These are phyloP conservation scores for Hyalella azteca DNA, from an alignment of 2,888 invertebrate genomes.

Conservation along the genomic window DNA sequence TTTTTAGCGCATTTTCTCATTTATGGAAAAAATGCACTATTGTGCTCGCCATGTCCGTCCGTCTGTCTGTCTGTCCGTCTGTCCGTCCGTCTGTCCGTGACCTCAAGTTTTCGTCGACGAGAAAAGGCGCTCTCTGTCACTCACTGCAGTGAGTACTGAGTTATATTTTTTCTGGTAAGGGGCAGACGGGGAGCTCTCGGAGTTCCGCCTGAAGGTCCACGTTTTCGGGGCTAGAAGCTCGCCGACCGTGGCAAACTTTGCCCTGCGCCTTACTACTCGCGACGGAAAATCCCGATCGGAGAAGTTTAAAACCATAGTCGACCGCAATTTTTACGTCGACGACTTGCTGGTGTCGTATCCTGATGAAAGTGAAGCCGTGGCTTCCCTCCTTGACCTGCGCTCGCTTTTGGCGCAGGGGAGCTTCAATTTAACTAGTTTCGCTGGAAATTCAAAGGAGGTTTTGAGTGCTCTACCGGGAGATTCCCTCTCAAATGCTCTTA, in stretches of 20 bases:
- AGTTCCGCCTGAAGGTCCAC: no score
- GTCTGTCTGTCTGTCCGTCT: no score
- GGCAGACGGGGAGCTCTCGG: neutral
- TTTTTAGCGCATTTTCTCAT: no score
- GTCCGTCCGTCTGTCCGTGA: no score
- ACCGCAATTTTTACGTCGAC: constrained; percentile 37
- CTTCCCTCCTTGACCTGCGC: neutral
- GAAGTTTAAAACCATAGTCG: neutral
- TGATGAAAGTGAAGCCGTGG: neutral
- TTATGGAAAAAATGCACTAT: no score
- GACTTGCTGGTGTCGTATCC: constrained; percentile 13
- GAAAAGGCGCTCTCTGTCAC: no score
- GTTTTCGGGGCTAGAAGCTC: neutral
- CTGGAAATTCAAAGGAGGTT: neutral
- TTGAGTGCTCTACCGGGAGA: neutral
- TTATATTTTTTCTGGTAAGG: constrained; percentile 41
- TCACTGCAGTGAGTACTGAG: no score
- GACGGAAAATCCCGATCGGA: neutral
- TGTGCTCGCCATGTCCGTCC: no score
- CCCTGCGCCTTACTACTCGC: neutral
- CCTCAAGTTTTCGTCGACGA: no score
- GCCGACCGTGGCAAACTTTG: constrained; percentile 21
- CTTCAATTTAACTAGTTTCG: constrained; percentile 30
- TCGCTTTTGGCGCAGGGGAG: neutral
- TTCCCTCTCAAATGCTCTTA: neutral